phyloP scores from a whole-genome alignment of 2,888 invertebrate genomes.

The Pristionchus japonicus region DNA sequence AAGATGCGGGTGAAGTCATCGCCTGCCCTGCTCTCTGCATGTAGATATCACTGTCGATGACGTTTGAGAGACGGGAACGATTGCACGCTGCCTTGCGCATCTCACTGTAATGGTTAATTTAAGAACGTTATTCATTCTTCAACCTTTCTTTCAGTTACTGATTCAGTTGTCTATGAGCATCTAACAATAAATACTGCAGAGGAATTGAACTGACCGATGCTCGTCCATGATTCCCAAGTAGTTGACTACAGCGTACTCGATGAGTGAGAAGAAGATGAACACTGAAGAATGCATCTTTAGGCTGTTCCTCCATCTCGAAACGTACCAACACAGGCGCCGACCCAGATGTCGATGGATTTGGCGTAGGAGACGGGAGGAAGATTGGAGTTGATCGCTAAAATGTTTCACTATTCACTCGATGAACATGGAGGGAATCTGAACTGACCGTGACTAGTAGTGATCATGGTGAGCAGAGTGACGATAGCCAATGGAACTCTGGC shows the following conservation, averaged over 20 bases:
- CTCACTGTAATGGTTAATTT: conserved; percentile 54
- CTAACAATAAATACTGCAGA: not conserved
- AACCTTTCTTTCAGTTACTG: not conserved
- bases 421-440: not conserved
- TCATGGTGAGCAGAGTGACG: conserved; percentile 74
- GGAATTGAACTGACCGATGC: conserved; percentile 58
- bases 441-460: conserved; percentile 73
- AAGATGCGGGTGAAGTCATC: conserved; percentile 56
- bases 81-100: conserved; percentile 73
- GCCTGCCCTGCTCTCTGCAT: conserved; percentile 51
- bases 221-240: conserved; percentile 74
- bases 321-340: conserved; percentile 67
- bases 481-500: conserved; percentile 75
- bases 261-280: conserved; percentile 73
- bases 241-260: conserved; percentile 74
- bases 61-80: conserved; percentile 70
- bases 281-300: conserved; percentile 51
- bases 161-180: too few species aligned
- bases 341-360: conserved; percentile 75
- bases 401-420: too few species aligned
- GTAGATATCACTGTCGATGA: conserved; percentile 67
- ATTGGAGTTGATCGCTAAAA: conserved; percentile 73
- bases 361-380: conserved; percentile 74
- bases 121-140: not conserved
- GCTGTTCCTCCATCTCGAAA: not conserved